Evolutionary conservation across 2,888 invertebrate species (phyloP), one percentile per base, ranked within the genome.

Genomic region (Drosophila neonasuta): DNA sequence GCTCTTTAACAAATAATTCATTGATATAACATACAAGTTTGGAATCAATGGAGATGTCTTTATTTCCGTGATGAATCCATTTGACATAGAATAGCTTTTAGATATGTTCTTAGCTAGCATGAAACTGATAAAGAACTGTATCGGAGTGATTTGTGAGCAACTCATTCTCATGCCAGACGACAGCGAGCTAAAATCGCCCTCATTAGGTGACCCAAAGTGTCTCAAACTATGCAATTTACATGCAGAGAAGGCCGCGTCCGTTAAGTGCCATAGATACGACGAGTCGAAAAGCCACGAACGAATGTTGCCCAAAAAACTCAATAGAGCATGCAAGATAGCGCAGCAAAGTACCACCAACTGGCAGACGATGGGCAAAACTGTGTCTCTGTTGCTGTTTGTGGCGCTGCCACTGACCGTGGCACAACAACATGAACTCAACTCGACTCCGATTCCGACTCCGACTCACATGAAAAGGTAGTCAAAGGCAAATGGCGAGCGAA

Each of bases 171-270:
- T 69, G 63, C 65, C 58, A 30, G 61, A 67, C 76, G 44, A 55
- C 36, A 20, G 44, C 58, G 64, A 51, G 39, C 60, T 57, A 51
- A 71, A 70, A 71, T 65, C 83, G 81, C 69, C 80, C 86, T 86
- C 81, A 81, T 81, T 81, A 81, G 77, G 56, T 85, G 86, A 81
- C 77, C 86, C 71, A 82, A 81, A 77, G 83, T 80, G 83, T 73
- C 78, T 72, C 70, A 78, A 87, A 84, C 74, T 79, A 86, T 87
- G 87, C 85, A 80, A 85, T 85, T 87, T 87, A 79, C 74, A 85
- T 85, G 84, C 82, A 76, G 59, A 79, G 77, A 70, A 65, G 75
- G 75, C 74, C 62, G 66, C 73, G 68, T 48, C 56, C 57, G 63
- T 61, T 71, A 74, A 77, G 71, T 78, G 71, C 68, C 67, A 46